These are phyloP conservation scores for Drosophila suboccidentalis DNA, from an alignment of 2,888 invertebrate genomes.

Conservation along the genomic window DNA sequence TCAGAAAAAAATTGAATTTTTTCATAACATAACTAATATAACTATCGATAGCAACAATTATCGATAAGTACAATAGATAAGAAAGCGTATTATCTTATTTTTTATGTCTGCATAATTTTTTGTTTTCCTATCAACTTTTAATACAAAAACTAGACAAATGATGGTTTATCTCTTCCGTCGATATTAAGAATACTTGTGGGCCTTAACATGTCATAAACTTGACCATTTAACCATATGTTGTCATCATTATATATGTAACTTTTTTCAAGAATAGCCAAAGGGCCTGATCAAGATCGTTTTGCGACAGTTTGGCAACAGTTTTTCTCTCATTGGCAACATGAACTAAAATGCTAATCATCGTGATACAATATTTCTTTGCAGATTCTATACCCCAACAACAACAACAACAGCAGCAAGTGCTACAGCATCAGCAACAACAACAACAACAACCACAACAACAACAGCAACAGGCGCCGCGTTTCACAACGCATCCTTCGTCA, in stretches of 20 bases:
- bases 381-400: slow-evolving; percentile 44
- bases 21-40: too few relatives aligned
- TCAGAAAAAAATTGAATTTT: too few relatives aligned
- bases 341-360: slow-evolving; percentile 40
- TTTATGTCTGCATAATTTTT: not conserved
- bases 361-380: slow-evolving; percentile 41
- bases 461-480: slow-evolving; percentile 91
- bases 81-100: too few relatives aligned
- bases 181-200: not conserved
- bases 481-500: slow-evolving; percentile 94
- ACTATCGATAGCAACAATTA: not conserved
- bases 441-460: slow-evolving; percentile 42
- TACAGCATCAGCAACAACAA: slow-evolving; percentile 29
- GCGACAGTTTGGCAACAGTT: not conserved
- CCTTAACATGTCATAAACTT: not conserved
- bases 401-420: slow-evolving; percentile 30
- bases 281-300: slow-evolving; percentile 16
- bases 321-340: not conserved
- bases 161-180: not conserved
- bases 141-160: not conserved
- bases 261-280: not conserved
- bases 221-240: not conserved
- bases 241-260: not conserved
- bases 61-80: not conserved
- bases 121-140: not conserved